Conservation (phyloP, 2,113 vertebrate species). For the Bambusicola thoracicus region DNA sequence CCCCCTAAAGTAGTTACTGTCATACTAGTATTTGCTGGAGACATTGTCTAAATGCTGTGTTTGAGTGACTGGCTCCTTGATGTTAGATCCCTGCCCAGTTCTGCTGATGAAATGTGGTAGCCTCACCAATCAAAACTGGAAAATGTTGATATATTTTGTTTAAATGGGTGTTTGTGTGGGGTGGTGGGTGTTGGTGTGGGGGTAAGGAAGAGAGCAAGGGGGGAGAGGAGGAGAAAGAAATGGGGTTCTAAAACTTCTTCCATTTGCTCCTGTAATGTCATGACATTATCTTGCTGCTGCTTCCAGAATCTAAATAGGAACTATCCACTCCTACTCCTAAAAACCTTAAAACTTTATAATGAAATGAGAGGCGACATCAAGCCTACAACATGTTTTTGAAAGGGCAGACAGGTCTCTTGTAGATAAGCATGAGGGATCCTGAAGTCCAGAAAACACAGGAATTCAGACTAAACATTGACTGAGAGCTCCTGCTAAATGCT, state of each 20-base stretch:
- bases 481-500: neutral
- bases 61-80: constrained; percentile 51
- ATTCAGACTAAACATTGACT: neutral
- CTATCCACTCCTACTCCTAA: neutral
- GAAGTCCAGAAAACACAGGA: neutral
- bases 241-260: neutral
- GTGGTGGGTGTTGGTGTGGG: constrained; percentile 28
- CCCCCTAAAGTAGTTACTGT: constrained; percentile 69
- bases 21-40: constrained; percentile 51
- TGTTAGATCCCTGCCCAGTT: constrained; percentile 28
- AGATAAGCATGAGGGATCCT: neutral
- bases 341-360: neutral
- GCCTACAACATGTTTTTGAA: neutral
- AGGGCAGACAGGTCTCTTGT: neutral
- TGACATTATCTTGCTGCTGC: constrained; percentile 41
- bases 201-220: neutral
- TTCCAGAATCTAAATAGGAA: constrained; percentile 41
- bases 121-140: constrained; percentile 25
- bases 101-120: constrained; percentile 54
- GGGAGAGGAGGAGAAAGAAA: constrained; percentile 30
- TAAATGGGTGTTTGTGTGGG: constrained; percentile 40
- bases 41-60: constrained; percentile 42
- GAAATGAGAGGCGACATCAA: neutral
- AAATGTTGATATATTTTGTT: constrained; percentile 58
- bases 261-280: constrained; percentile 28